phyloP scores from a whole-genome alignment of 92 coral and sea anemone genomes.

The Zoanthus solanderi region DNA sequence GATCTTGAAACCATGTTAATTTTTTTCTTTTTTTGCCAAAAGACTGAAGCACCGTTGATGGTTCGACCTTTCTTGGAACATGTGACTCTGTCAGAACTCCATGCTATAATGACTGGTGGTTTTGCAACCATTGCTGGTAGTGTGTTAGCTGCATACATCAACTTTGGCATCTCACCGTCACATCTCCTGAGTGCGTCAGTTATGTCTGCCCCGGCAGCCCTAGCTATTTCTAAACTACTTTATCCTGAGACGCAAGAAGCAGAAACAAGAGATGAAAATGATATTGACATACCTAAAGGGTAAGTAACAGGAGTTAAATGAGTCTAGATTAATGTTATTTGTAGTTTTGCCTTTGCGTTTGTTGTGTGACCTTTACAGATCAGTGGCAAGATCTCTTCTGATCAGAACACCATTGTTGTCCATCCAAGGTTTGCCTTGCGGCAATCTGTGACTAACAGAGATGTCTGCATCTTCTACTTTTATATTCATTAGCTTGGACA shows the following conservation, averaged over 20 bases:
- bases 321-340: background rate
- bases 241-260: conserved; percentile 93
- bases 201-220: conserved; percentile 98
- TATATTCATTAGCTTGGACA: background rate
- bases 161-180: conserved; percentile 91
- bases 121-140: conserved; percentile 98
- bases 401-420: background rate
- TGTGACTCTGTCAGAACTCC: conserved; percentile 94
- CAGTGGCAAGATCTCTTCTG: background rate
- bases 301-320: background rate
- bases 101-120: conserved; percentile 96
- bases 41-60: conserved; percentile 96
- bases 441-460: conserved; percentile 1
- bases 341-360: conserved; percentile 8
- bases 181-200: conserved; percentile 95
- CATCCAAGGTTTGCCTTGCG: background rate
- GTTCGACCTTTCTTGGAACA: conserved; percentile 86
- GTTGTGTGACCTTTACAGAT: background rate
- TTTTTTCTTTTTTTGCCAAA: background rate
- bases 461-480: background rate
- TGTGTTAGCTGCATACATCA: conserved; percentile 92
- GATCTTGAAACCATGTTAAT: too few species aligned
- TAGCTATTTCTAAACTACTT: conserved; percentile 91
- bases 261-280: conserved; percentile 76
- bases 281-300: conserved; percentile 84